Conservation (phyloP, 2,797 vertebrate species). For the Triplophysa bombifrons region DNA sequence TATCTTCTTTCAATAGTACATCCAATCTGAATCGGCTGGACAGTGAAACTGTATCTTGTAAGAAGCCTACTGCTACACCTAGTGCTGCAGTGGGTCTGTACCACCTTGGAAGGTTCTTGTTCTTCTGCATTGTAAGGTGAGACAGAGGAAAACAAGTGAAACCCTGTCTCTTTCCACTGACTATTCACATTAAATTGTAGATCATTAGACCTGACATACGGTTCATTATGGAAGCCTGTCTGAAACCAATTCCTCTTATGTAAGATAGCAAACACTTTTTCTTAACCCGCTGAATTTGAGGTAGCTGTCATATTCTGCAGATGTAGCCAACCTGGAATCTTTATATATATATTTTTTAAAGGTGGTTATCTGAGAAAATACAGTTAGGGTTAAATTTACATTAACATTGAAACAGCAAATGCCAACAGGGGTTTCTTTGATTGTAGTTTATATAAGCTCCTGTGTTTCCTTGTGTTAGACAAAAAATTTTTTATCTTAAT, state of each 20-base stretch:
- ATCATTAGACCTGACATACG: no score
- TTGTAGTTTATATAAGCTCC: no score
- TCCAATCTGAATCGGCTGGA: background rate
- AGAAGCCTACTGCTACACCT: background rate
- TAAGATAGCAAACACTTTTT: no score
- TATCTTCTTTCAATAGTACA: background rate
- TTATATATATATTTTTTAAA: background rate
- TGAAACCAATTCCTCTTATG: no score
- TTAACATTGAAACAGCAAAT: no score
- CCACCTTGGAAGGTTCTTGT: background rate
- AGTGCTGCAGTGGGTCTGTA: background rate
- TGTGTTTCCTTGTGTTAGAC: no score
- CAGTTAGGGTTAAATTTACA: background rate
- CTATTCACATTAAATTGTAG: no score
- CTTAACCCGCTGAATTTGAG: no score
- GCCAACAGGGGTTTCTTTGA: no score
- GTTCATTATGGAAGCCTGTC: no score
- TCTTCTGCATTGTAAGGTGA: background rate
- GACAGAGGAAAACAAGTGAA: background rate
- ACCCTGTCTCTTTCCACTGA: background rate
- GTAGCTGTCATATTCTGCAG: background rate
- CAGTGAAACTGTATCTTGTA: background rate
- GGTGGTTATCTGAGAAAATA: background rate
- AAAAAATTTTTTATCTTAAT: no score
- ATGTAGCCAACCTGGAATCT: background rate